These are phyloP conservation scores for Dipodomys spectabilis DNA, from an alignment of 2,113 vertebrate species.

Conservation along the genomic window DNA sequence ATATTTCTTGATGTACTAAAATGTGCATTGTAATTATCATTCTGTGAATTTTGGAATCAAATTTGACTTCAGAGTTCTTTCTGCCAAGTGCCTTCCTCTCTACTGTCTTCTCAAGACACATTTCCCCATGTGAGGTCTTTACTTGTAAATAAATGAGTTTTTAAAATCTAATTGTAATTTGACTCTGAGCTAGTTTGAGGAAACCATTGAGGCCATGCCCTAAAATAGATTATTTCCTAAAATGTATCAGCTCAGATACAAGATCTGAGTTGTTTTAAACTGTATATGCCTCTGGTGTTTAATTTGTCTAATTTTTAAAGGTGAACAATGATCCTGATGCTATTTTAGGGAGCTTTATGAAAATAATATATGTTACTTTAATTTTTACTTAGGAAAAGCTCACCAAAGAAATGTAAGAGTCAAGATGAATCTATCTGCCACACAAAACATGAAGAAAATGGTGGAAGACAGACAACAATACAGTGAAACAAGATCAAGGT, in stretches of 20 bases:
- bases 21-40: constrained; percentile 35
- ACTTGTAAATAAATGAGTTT: neutral
- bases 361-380: neutral
- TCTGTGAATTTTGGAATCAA: constrained; percentile 10
- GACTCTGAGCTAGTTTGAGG: neutral
- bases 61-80: neutral
- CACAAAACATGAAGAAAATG: neutral
- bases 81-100: neutral
- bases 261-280: neutral
- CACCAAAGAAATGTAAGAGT: neutral
- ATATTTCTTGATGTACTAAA: constrained; percentile 32
- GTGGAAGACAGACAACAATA: neutral
- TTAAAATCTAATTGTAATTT: constrained; percentile 36
- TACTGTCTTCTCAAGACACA: neutral
- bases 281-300: neutral
- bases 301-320: constrained; percentile 37
- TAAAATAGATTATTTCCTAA: neutral
- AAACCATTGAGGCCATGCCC: neutral
- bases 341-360: neutral
- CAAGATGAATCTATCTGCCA: neutral
- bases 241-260: neutral
- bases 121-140: neutral
- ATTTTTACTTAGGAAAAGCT: neutral
- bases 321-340: neutral
- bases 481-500: neutral